Evolutionary conservation across 2,113 vertebrate species (phyloP).

Genomic region (Dasypus novemcinctus): DNA sequence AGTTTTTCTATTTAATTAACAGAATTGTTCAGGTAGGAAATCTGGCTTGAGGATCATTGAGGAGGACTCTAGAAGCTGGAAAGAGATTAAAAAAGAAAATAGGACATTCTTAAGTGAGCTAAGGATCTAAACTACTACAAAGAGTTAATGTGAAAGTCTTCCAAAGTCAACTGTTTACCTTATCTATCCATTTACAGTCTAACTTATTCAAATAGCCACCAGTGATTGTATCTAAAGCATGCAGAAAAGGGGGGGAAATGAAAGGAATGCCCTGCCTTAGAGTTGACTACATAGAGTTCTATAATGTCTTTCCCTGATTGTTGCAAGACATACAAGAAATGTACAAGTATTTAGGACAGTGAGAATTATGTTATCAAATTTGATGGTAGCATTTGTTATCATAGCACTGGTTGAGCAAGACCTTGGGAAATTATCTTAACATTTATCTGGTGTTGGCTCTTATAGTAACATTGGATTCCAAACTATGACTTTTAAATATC

Average conservation of each 20-base stretch:
- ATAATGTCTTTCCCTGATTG: not conserved
- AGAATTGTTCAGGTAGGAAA: not conserved
- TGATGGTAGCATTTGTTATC: not conserved
- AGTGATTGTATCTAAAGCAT: slow-evolving; percentile 56
- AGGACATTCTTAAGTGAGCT: not conserved
- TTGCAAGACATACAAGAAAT: not conserved
- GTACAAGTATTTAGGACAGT: not conserved
- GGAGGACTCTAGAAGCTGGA: not conserved
- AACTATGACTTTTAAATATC: slow-evolving; percentile 40
- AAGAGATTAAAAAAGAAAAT: not conserved
- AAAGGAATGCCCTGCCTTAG: not conserved
- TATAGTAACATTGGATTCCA: not conserved
- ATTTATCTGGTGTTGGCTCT: not conserved
- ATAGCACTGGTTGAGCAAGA: not conserved
- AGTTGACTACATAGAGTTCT: not conserved
- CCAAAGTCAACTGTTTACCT: slow-evolving; percentile 44
- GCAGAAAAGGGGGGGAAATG: not conserved
- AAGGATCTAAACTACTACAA: not conserved
- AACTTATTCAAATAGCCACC: not conserved
- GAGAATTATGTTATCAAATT: not conserved
- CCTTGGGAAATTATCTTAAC: slow-evolving; percentile 4
- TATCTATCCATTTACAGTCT: slow-evolving; percentile 32
- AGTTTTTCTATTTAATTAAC: not conserved
- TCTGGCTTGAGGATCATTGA: not conserved
- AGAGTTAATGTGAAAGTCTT: slow-evolving; percentile 40